Percentiles rank a stretch among this genome's conserved stretches.
Evolutionary conservation across 2,113 vertebrate genomes (phyloP).

Genomic region (Grantiella picta): DNA sequence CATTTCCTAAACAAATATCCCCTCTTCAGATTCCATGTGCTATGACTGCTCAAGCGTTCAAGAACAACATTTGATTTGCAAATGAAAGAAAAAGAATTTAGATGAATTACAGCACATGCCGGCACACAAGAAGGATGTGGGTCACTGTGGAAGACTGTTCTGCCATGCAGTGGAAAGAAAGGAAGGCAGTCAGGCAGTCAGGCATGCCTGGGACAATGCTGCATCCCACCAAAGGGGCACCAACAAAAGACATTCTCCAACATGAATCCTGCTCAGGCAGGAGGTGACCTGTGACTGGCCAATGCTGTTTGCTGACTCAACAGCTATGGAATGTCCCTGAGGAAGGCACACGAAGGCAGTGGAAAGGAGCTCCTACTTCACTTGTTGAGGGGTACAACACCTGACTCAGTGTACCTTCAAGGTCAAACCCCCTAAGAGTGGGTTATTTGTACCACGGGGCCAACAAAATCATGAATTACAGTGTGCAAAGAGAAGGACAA

Average conservation of each 20-base stretch:
- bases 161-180: background rate
- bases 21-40: background rate
- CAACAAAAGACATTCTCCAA: background rate
- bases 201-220: background rate
- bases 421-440: fast-evolving
- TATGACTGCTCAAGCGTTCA: background rate
- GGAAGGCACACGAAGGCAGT: background rate
- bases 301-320: background rate
- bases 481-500: background rate
- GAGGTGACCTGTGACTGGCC: background rate
- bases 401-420: background rate
- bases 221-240: background rate
- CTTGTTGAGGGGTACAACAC: background rate
- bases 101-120: background rate
- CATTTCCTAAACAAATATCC: background rate
- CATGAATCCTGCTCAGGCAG: background rate
- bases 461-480: background rate
- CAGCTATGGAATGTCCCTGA: fast-evolving
- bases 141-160: background rate
- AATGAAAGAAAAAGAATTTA: background rate
- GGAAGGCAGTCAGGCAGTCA: background rate
- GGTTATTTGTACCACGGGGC: fast-evolving
- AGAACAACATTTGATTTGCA: background rate
- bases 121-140: background rate
- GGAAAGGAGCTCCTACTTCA: background rate